Base-by-base conservation (phyloP, 64 coral and sea anemone species). In the Pocillopora verrucosa region DNA sequence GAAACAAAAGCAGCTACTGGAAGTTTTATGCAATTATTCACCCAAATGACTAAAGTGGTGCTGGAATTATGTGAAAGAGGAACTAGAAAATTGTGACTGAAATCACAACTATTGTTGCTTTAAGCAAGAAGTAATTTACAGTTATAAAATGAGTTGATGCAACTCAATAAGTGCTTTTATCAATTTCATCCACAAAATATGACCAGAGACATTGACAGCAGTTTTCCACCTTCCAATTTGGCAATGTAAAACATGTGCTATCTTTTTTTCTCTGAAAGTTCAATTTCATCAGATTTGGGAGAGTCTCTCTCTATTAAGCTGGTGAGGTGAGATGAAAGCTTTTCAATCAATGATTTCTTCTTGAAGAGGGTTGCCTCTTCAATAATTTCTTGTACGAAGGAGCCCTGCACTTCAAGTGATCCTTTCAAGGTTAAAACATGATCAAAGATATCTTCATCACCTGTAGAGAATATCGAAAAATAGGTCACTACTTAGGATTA, bases 281-380 rank as follows among this genome's bases (percentile, higher is more conserved):
- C 65, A 20, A 11, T 26, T 22, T 85, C 82, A 56, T 36, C 65
- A 3, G 64, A 79, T 22, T 60, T 38, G 19, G 89, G 80, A 10
- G 80, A 91, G 20, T 84, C 58, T 85, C 89, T 83, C 65, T 81
- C 79, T 81, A 84, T 56, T 14, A 91, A 60, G 11, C 38, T 84
- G 67, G 19, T 75, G 51, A 91, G 76, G 20, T 83, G 41, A 73
- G 76, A 60, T 51, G 17, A 75, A 16, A 99, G 84, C 86, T 83
- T 92, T 64, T 90, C 90, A 30, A 95, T 92, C 73, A 99, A 92
- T 61, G 83, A 84, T 64, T 61, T 84, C 84, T 93, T 95, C 75
- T 99, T 99, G 75, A 99, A 99, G n/a, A 95, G 76, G 15, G 69
- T 10, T 9, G 97, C 94, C 80, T 99, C 97, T 10, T 99, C 94